These are phyloP conservation scores for Vimba vimba DNA, from an alignment of 2,113 vertebrate species.

Conservation along the genomic window DNA sequence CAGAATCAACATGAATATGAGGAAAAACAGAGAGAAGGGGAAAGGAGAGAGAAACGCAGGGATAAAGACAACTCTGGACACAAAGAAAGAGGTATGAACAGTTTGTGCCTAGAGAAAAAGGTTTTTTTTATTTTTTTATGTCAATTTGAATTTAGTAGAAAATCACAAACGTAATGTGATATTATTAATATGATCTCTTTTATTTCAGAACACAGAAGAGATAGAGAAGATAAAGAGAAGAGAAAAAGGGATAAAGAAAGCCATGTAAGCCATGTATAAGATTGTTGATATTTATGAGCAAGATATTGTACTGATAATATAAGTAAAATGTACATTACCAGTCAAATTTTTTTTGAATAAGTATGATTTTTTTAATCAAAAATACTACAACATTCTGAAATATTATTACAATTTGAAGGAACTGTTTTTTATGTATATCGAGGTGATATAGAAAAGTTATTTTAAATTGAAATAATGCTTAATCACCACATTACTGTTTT, in stretches of 20 bases:
- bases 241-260: conserved; percentile 64
- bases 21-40: conserved; percentile 38
- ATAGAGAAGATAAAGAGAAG: conserved; percentile 68
- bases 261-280: conserved; percentile 54
- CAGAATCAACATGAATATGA: background rate
- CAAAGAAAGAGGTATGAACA: conserved; percentile 64
- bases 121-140: background rate
- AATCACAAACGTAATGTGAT: background rate
- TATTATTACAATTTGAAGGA: too few relatives aligned
- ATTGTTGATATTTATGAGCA: background rate
- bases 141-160: background rate
- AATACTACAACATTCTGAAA: too few relatives aligned
- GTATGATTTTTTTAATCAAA: too few relatives aligned
- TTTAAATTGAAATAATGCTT: too few relatives aligned
- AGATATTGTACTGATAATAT: background rate
- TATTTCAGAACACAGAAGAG: conserved; percentile 65
- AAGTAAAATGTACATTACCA: background rate
- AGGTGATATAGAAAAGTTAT: too few relatives aligned
- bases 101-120: background rate
- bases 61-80: conserved; percentile 60
- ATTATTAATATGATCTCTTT: conserved; percentile 4
- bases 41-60: conserved; percentile 50
- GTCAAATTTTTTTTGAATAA: background rate
- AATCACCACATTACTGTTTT: too few relatives aligned
- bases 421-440: too few relatives aligned